phyloP scores from a whole-genome alignment of 2,888 invertebrate genomes.

The Cheilosia pagana region DNA sequence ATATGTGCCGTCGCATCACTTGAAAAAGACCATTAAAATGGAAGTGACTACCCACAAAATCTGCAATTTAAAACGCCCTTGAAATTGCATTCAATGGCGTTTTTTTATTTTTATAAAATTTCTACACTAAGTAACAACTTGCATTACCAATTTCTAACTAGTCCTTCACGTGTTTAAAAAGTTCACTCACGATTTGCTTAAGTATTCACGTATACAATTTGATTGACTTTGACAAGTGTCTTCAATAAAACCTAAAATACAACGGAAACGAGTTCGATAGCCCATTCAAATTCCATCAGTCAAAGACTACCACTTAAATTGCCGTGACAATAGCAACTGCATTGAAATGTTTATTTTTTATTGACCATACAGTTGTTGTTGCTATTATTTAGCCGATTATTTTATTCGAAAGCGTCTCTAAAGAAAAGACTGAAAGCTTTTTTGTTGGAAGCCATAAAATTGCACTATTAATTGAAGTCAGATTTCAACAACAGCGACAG shows the following conservation, averaged over 20 bases:
- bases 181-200: not conserved
- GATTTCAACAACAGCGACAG: not conserved
- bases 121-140: constrained; percentile 24
- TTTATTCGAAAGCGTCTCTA: not conserved
- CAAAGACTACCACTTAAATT: not conserved
- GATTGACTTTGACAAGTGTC: constrained; percentile 18
- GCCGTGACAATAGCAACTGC: not conserved
- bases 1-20: not conserved
- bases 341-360: not conserved
- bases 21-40: not conserved
- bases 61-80: not conserved
- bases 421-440: not conserved
- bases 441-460: not conserved
- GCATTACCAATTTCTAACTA: constrained; percentile 32
- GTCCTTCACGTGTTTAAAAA: constrained; percentile 5
- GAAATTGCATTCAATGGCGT: not conserved
- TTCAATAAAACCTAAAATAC: constrained; percentile 14
- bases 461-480: not conserved
- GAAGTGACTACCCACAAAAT: not conserved
- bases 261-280: constrained; percentile 20
- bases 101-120: constrained; percentile 5
- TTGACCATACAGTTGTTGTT: no score
- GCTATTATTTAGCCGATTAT: not conserved
- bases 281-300: constrained; percentile 12
- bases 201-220: constrained; percentile 10